A percentile compares a stretch with the other conserved stretches of the same genome.
These are phyloP conservation scores for Mormyrus lacerda DNA, from an alignment of 2,113 vertebrate species.

Conservation along the genomic window DNA sequence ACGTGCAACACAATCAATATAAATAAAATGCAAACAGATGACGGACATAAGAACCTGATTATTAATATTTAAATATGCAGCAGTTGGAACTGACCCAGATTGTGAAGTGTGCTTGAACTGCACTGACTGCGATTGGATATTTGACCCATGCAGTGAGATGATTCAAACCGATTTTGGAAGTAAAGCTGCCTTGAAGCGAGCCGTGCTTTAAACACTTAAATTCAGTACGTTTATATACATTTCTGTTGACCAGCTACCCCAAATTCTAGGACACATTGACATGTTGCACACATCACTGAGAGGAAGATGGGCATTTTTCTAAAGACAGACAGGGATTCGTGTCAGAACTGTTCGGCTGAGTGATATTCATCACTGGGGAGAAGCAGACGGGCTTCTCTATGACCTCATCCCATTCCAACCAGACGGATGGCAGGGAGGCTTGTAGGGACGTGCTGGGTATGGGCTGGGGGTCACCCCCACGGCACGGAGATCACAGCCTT, in stretches of 20 bases:
- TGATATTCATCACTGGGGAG: background rate
- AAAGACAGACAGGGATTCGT: background rate
- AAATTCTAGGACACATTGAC: background rate
- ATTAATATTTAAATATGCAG: background rate
- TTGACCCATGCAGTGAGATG: background rate
- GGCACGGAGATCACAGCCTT: background rate
- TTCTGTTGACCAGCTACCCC: background rate
- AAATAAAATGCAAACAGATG: background rate
- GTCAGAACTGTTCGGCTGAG: background rate
- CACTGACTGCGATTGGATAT: background rate
- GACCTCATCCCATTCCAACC: background rate
- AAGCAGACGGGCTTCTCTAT: background rate
- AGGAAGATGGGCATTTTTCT: background rate
- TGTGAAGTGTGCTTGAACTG: background rate
- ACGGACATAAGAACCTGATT: background rate
- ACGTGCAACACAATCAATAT: background rate
- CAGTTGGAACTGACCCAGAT: background rate
- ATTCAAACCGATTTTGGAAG: background rate
- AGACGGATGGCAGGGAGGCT: background rate
- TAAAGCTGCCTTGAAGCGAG: background rate
- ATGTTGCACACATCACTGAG: background rate
- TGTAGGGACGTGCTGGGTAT: background rate
- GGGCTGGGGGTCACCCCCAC: background rate
- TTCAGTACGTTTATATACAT: background rate
- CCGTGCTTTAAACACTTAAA: background rate